Evolutionary conservation across 1,140 invertebrate genomes (phyloP), one percentile per base, ranked within the genome.

Genomic region (Drosophila miranda): DNA sequence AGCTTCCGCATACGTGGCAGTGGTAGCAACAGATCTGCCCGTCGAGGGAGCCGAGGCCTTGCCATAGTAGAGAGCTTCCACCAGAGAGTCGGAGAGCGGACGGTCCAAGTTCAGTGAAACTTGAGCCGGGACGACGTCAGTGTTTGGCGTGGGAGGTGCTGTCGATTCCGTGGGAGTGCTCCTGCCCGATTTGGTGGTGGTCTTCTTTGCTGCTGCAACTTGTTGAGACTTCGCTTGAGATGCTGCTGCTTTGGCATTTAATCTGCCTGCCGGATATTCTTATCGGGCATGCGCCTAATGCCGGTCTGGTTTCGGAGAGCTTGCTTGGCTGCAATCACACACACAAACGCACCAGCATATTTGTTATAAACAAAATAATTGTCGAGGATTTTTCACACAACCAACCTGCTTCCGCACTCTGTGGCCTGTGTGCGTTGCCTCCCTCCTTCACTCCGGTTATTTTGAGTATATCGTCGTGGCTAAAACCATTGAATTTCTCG

Each of bases 381-480:
- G 81, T 86, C 86, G 86, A 67, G 30, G 38, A 26, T 46, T 8
- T 34, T 23, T 43, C 14, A 11, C 21, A n/a, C 13, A 26, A 66
- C 66, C 77, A 64, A 90, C 89, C 76, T 68, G 69, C 53, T 54
- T 87, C 89, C 7, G 61, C 23, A 41, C 45, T 69, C 6, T 48
- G 11, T 7, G 43, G n/a, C 1, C 44, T 41, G 23, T 49, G 52
- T 6, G 28, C 74, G 13, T n/a, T 53, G 14, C 56, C 44, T 0
- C 52, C 46, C 4, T 68, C 58, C 34, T 67, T 87, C 6, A 38
- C 16, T 34, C 88, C 88, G 6, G 79, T 86, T 34, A 91, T 75
- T 64, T 89, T 91, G 51, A 90, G 84, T 63, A 92, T 92, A 52
- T 92, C 91, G 52, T 92, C 91, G 73, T 91, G 89, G 69, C 86